Percentiles rank a stretch among this genome's conserved stretches.
These are phyloP conservation scores for Lasioglossum zephyrum DNA, from an alignment of 2,888 invertebrate species.

Conservation along the genomic window DNA sequence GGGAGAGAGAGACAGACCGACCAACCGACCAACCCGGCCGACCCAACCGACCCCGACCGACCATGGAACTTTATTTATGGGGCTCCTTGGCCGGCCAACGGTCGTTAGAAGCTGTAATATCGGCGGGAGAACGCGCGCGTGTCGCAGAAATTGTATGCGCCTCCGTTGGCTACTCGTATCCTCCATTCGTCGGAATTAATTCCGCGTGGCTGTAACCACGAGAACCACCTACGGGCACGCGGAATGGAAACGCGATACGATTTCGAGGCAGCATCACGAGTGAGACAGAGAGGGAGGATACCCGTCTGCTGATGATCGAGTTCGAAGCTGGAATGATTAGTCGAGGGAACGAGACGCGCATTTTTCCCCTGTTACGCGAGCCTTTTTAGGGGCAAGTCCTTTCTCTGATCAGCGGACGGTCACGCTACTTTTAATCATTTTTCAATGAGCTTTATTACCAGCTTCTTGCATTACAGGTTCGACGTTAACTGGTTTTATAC, in stretches of 20 bases:
- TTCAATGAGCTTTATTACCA: neutral
- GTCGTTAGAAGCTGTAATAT: slow-evolving; percentile 30
- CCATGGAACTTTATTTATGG: slow-evolving; percentile 43
- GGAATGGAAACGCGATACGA: slow-evolving; percentile 6
- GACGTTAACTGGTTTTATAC: no score
- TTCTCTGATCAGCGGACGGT: neutral
- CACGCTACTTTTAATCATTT: neutral
- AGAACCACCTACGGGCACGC: neutral
- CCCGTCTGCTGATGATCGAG: neutral
- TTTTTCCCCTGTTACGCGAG: neutral
- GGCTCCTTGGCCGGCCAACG: slow-evolving; percentile 24
- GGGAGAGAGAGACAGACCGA: neutral
- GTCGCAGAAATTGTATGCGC: slow-evolving; percentile 28
- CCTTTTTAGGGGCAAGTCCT: neutral
- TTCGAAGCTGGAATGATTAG: neutral
- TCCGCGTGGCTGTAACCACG: neutral
- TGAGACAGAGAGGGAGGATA: neutral
- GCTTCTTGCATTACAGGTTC: neutral
- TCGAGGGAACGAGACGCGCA: neutral
- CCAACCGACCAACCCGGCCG: neutral
- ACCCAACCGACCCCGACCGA: neutral
- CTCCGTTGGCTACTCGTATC: neutral
- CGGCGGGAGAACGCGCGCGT: neutral
- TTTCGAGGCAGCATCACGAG: neutral
- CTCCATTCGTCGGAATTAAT: slow-evolving; percentile 32